phyloP scores from a whole-genome alignment of 1,140 invertebrate species.

The Monochamus saltuarius region DNA sequence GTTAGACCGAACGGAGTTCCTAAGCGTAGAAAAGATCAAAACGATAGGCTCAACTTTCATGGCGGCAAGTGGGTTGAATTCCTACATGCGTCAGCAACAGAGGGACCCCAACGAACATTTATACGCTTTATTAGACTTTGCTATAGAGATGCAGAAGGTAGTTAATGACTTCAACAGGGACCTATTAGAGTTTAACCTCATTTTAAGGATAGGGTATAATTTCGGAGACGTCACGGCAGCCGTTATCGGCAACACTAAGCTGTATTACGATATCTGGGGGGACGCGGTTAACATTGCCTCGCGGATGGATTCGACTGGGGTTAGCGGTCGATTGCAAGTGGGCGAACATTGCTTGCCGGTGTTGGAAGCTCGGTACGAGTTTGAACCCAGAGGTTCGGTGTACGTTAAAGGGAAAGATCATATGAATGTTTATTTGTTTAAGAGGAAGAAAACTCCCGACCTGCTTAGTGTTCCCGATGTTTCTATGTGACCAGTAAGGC shows the following conservation, averaged over 20 bases:
- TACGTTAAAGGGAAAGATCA: constrained; percentile 95
- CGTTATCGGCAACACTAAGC: constrained; percentile 93
- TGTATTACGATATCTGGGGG: constrained; percentile 98
- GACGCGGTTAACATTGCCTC: constrained; percentile 97
- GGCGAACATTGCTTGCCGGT: constrained; percentile 70
- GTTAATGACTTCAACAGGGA: constrained; percentile 87
- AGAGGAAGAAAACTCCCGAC: constrained; percentile 51
- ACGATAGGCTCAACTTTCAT: constrained; percentile 97
- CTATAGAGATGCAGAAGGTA: constrained; percentile 81
- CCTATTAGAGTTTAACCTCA: constrained; percentile 84
- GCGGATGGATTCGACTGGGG: constrained; percentile 91
- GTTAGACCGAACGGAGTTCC: constrained; percentile 76
- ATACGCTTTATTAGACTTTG: constrained; percentile 85
- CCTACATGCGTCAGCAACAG: constrained; percentile 63
- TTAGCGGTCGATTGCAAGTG: constrained; percentile 84
- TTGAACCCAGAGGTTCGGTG: constrained; percentile 81
- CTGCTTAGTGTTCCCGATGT: constrained; percentile 20
- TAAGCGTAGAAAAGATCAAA: constrained; percentile 95
- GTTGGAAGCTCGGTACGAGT: constrained; percentile 68
- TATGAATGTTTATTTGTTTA: constrained; percentile 83
- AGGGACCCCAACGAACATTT: constrained; percentile 74
- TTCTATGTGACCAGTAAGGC: constrained; percentile 10
- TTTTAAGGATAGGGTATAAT: constrained; percentile 83
- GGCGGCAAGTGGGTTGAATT: constrained; percentile 93
- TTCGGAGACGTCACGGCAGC: constrained; percentile 92